Evolutionary conservation across 2,797 vertebrate species (phyloP).

Genomic region (Poeciliopsis gracilis): DNA sequence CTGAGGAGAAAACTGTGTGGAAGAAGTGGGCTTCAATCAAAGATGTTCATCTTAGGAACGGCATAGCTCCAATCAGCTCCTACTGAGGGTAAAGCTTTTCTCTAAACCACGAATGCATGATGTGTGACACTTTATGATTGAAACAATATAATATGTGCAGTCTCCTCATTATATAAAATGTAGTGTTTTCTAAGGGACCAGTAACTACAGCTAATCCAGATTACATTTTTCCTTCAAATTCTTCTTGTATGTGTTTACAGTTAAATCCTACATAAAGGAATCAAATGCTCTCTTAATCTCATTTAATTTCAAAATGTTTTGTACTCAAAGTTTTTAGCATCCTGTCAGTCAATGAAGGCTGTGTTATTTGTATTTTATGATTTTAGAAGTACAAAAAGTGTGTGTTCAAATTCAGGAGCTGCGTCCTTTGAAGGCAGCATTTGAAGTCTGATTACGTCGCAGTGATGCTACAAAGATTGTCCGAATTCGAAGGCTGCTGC

Average conservation of each 20-base stretch:
- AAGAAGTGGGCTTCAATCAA: constrained; percentile 4
- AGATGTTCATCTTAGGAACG: background rate
- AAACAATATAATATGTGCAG: too few relatives aligned
- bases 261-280: background rate
- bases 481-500: background rate
- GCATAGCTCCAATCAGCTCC: constrained; percentile 3
- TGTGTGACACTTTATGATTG: background rate
- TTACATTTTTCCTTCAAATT: background rate
- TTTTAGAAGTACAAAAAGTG: background rate
- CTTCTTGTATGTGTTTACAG: background rate
- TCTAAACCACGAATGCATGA: background rate
- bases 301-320: constrained; percentile 8
- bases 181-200: background rate
- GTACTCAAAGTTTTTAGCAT: background rate
- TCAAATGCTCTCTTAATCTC: background rate
- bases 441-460: background rate
- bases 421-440: background rate
- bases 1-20: constrained; percentile 25
- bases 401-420: background rate
- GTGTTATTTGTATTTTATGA: background rate
- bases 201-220: background rate
- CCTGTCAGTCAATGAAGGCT: background rate
- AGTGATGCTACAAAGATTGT: background rate
- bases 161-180: constrained; percentile 1
- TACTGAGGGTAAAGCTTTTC: background rate